These are phyloP conservation scores for Leptopilina boulardi DNA, from an alignment of 1,140 invertebrate genomes.

Conservation along the genomic window DNA sequence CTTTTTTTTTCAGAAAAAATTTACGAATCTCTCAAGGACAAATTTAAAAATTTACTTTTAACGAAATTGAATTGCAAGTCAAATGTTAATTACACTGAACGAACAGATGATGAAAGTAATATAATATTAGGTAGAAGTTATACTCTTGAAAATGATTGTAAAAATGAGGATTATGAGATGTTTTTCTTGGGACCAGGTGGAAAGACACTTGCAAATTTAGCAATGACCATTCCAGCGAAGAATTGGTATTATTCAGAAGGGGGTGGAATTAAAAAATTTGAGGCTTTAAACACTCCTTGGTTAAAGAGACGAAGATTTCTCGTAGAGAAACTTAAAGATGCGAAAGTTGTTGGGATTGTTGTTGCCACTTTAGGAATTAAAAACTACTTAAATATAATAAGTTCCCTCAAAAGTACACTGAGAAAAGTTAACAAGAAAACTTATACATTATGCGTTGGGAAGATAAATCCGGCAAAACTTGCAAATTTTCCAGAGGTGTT, in stretches of 20 bases:
- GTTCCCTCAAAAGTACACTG: slow-evolving; percentile 84
- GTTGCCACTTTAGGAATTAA: slow-evolving; percentile 91
- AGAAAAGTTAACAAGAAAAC: slow-evolving; percentile 87
- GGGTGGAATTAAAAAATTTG: slow-evolving; percentile 64
- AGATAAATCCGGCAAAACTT: slow-evolving; percentile 93
- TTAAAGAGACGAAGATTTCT: slow-evolving; percentile 89
- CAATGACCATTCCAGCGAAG: slow-evolving; percentile 75
- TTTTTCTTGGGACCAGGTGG: slow-evolving; percentile 78
- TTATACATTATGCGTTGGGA: slow-evolving; percentile 94
- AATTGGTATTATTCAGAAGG: slow-evolving; percentile 73
- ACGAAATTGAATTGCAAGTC: slow-evolving; percentile 68
- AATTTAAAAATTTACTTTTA: slow-evolving; percentile 62
- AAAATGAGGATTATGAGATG: slow-evolving; percentile 73
- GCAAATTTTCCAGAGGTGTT: slow-evolving; percentile 93
- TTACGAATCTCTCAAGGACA: slow-evolving; percentile 52
- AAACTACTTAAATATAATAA: slow-evolving; percentile 88
- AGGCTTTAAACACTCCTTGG: slow-evolving; percentile 76
- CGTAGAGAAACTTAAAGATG: slow-evolving; percentile 93
- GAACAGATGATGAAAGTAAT: slow-evolving; percentile 38
- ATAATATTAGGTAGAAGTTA: slow-evolving; percentile 67
- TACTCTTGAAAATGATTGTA: slow-evolving; percentile 58
- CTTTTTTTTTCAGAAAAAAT: slow-evolving; percentile 62
- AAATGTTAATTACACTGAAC: slow-evolving; percentile 62
- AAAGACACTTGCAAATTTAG: slow-evolving; percentile 75
- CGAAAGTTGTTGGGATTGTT: slow-evolving; percentile 89